Base-by-base conservation (phyloP, 2,113 vertebrate genomes). In the Psettodes erumei region DNA sequence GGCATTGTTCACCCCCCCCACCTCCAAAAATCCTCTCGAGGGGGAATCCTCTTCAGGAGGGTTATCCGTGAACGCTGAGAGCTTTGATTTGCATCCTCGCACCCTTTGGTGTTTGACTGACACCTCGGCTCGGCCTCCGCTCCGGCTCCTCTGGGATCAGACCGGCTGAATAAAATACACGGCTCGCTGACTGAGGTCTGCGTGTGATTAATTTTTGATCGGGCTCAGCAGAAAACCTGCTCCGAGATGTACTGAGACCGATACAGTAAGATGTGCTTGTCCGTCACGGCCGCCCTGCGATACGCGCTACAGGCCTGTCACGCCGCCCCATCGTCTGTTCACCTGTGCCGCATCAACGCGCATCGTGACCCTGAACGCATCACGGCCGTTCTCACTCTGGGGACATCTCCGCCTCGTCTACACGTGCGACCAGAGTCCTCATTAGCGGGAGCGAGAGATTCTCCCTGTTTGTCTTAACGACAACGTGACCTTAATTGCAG, bases 401-500 rank as follows among this genome's bases (percentile, higher is more conserved):
- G 85, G 85, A 3, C 62, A 69, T 84, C 64, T 73, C 32, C 30
- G 77, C 55, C 77, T 88, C 80, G 84, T 90, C 87, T 86, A 50
- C 74, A 80, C 83, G 75, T 73, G 53, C 88, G 69, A 89, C 88
- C 78, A 85, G 88, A 84, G 74, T 81, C 77, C 67, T 50, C 53
- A 56, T 68, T 81, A 38, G 7, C 60, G 71, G 37, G 64, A 70
- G 71, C 69, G 38, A 58, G 42, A 75, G 84, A 76, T 88, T 88
- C 69, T 82, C 66, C 45, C 38, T 27, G 75, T 64, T 62, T 62
- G 37, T 56, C 58, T 47, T 40, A 54, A 59, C 16, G 53, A 63
- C 42, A 35, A 73, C n/a, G 3, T 27, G 5, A 75, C 71, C 77
- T 88, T 86, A 91, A 91, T 90, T 91, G 82, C 81, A 84, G 83